Evolutionary conservation across 2,888 invertebrate genomes (phyloP), one percentile per base, ranked within the genome.

Genomic region (Slavum lentiscoides): DNA sequence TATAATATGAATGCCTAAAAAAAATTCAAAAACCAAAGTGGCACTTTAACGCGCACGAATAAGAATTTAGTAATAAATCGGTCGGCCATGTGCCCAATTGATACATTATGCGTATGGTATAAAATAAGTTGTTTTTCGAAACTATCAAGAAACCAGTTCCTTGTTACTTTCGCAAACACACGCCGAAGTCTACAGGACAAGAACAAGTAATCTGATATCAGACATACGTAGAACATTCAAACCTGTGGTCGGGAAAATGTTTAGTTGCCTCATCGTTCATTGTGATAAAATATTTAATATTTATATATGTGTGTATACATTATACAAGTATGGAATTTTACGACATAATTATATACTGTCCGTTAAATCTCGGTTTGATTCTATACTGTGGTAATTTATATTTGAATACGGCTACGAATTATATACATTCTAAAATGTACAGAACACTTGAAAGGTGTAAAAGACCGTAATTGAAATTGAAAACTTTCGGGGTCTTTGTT

Each of bases 61-160:
- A 23, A 59, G 0, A 30, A 73, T 66, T 21, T 59, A 75, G 43
- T 74, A 66, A 58, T 30, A 58, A 58, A 75, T 68, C 59, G 49
- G 75, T 68, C 59, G 59, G 67, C 68, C 75, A 68, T 76, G 75
- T 76, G n/a, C 59, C 43, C 75, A 76, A 76, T 72, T 59, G 43
- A 68, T 68, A 30, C 15, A 68, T 68, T 59, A 68, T 59, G 5
- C 43, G 39, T 66, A 66, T 37, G 30, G 21, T 30, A 30, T 4
- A 4, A 30, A 21, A 8, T 43, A 67, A 75, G 67, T 4, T 23
- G 43, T 76, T 76, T 68, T 75, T 68, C 59, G 49, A 75, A 75
- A 75, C 30, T 19, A 55, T 66, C 59, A 21, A 66, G 37, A 70
- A 77, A 77, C 77, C 69, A 77, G 77, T 77, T 77, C 77, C 59